These are phyloP conservation scores for Pangasius larnaudii DNA, from an alignment of 2,797 vertebrate species.

Conservation along the genomic window DNA sequence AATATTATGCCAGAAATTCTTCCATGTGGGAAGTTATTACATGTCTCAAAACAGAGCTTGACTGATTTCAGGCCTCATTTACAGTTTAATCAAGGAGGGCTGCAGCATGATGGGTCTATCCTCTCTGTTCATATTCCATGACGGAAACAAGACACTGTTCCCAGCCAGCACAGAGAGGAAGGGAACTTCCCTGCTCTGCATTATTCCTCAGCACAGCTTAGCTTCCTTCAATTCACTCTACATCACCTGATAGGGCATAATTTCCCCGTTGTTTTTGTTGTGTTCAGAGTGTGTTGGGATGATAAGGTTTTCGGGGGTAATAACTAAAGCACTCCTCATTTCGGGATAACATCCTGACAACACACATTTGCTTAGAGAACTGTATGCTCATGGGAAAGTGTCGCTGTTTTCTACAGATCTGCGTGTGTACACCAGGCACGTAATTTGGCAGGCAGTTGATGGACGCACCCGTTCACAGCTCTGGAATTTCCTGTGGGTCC, in stretches of 20 bases:
- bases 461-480: slow-evolving; percentile 58
- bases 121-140: slow-evolving; percentile 54
- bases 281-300: slow-evolving; percentile 15
- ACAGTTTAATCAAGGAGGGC: slow-evolving; percentile 41
- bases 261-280: slow-evolving; percentile 26
- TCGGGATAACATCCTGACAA: not conserved
- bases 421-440: slow-evolving; percentile 11
- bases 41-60: slow-evolving; percentile 56
- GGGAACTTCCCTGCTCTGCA: slow-evolving; percentile 20
- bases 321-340: not conserved
- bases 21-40: slow-evolving; percentile 55
- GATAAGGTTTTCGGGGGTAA: slow-evolving; percentile 20
- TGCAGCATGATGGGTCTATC: slow-evolving; percentile 40
- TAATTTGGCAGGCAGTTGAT: slow-evolving; percentile 35
- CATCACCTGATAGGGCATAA: slow-evolving; percentile 28
- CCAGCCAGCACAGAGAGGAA: slow-evolving; percentile 25
- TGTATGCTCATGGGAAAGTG: not conserved
- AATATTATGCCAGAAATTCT: slow-evolving; percentile 68
- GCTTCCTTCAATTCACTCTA: slow-evolving; percentile 45
- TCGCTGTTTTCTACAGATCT: slow-evolving; percentile 8
- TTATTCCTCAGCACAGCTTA: slow-evolving; percentile 29
- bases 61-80: slow-evolving; percentile 49
- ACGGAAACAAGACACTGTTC: slow-evolving; percentile 34
- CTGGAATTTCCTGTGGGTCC: slow-evolving; percentile 77
- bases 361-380: not conserved